Percentiles rank a stretch among this genome's conserved stretches.
Evolutionary conservation across 2,888 invertebrate genomes (phyloP).

Genomic region (Pollenia angustigena): DNA sequence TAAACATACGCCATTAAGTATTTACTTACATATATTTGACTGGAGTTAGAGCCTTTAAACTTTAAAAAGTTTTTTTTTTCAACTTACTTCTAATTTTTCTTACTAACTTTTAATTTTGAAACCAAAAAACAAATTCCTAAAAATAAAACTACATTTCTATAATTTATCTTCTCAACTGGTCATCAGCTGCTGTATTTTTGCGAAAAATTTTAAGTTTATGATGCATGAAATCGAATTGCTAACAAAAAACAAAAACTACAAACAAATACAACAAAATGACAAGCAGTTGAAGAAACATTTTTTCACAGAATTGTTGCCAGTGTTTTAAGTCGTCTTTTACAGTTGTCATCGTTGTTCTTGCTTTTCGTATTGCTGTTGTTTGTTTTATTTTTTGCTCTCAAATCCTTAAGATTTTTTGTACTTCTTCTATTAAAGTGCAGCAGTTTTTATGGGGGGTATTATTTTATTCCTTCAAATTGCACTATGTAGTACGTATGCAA

Average conservation of each 20-base stretch:
- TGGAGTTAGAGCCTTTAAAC: no score
- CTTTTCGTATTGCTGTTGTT: conserved; percentile 16
- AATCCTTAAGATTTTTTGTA: neutral
- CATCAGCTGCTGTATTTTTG: conserved; percentile 66
- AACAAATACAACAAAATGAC: conserved; percentile 28
- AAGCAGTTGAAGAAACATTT: conserved; percentile 1
- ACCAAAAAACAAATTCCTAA: neutral
- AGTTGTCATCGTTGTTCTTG: neutral
- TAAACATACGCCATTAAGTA: no score
- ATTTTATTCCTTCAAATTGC: neutral
- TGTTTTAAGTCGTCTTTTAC: neutral
- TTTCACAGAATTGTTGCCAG: neutral
- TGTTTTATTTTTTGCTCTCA: neutral
- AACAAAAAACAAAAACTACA: conserved; percentile 45
- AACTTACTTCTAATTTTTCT: no score
- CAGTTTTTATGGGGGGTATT: neutral
- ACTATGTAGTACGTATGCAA: neutral
- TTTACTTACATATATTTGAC: no score
- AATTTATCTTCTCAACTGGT: conserved; percentile 35
- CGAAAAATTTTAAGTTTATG: conserved; percentile 58
- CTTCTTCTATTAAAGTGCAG: neutral
- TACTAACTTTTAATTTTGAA: no score
- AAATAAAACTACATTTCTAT: neutral
- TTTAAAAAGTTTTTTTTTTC: no score
- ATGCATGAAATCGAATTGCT: conserved; percentile 71